Conservation (phyloP, 1,140 invertebrate species). For the Hylaeus volcanicus region DNA sequence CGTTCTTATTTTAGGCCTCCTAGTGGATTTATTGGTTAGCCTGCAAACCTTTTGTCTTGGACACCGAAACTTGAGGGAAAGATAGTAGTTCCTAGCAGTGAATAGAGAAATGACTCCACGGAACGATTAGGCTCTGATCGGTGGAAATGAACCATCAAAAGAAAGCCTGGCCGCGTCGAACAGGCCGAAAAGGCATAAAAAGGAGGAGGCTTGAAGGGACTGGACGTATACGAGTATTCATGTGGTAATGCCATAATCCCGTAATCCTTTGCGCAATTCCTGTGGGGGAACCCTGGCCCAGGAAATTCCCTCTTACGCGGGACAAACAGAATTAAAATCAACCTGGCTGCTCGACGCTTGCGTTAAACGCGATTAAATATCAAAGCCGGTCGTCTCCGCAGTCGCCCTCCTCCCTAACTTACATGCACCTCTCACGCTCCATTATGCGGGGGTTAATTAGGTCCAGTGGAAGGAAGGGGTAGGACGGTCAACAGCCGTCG, state of each 20-base stretch:
- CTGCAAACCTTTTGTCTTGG: no score
- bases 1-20: no score
- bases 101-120: background rate
- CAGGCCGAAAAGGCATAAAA: background rate
- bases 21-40: no score
- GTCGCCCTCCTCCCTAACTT: slow-evolving; percentile 20
- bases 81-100: no score
- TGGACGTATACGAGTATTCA: slow-evolving; percentile 1
- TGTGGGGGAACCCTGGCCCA: slow-evolving; percentile 20
- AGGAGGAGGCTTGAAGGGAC: background rate
- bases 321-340: slow-evolving; percentile 77
- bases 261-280: slow-evolving; percentile 51
- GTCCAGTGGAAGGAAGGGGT: slow-evolving; percentile 25
- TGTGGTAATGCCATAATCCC: slow-evolving; percentile 40
- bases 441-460: slow-evolving; percentile 76
- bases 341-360: slow-evolving; percentile 59
- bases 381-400: slow-evolving; percentile 68
- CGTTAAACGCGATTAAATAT: slow-evolving; percentile 78
- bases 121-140: slow-evolving; percentile 7
- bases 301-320: slow-evolving; percentile 61
- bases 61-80: no score
- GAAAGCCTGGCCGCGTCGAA: background rate
- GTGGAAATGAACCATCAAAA: background rate
- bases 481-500: slow-evolving; percentile 52
- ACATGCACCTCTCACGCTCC: slow-evolving; percentile 57